Base-by-base conservation (phyloP, 2,888 invertebrate species). In the Drosophila mercatorum region DNA sequence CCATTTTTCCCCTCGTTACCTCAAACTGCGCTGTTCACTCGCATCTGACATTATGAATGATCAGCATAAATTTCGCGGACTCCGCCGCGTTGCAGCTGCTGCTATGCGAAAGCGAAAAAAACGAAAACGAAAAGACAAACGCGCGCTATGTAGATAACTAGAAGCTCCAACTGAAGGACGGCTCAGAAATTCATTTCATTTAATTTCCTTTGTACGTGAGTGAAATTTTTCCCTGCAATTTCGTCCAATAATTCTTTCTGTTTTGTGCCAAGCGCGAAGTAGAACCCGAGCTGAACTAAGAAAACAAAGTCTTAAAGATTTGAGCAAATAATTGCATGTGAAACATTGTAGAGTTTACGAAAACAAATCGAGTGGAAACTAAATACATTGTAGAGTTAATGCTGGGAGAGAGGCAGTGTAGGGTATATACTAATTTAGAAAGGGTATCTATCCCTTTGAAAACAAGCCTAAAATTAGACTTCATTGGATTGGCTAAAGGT, bases 131-230 rank as follows among this genome's bases (percentile, higher is more conserved):
- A 22, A 28, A 75, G 57, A 66, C 58, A 59, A 57, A 64, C 59
- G 58, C 40, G 36, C 36, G 40, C 59, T 49, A 49, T 59, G 49
- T 62, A 84, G 82, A 89, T 79, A 88, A 84, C 85, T 68, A 68
- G 69, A 65, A 78, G 83, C 56, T 72, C 72, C 77, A 84, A 82
- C 66, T 80, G 75, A 71, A 67, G 68, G 75, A 67, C 70, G 85
- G 87, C 90, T 88, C 89, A 74, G 80, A 90, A 89, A 88, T 90
- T 88, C 89, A 90, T 88, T 90, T 81, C 81, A 81, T 88, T 89
- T 89, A 85, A 85, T 88, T 88, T 90, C 84, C 87, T 78, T 80
- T 76, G 82, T 82, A 89, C 90, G 88, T 89, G 90, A 89, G 78
- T 72, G 56, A 78, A 83, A 88, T 86, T 84, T 72, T 77, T 69